Evolutionary conservation across 2,888 invertebrate genomes (phyloP).

Genomic region (Bellardia pandia): DNA sequence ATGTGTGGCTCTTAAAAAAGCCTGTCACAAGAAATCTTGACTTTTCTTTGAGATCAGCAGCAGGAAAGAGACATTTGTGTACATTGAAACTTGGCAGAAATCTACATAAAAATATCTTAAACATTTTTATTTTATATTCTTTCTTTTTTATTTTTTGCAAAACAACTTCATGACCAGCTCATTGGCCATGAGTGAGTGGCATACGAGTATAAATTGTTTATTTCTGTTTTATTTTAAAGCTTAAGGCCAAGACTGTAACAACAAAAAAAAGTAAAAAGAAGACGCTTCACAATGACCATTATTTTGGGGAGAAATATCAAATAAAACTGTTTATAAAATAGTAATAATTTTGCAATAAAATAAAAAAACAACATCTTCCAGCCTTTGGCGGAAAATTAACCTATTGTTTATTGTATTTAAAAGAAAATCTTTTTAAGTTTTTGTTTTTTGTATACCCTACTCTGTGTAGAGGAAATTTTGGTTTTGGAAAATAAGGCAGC

Average conservation of each 20-base stretch:
- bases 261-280: conserved; percentile 20
- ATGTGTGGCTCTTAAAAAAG: conserved; percentile 31
- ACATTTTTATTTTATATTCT: conserved; percentile 27
- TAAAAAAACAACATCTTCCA: conserved; percentile 39
- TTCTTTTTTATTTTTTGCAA: background rate
- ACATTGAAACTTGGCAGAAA: conserved; percentile 45
- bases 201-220: conserved; percentile 37
- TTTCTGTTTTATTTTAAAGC: conserved; percentile 3
- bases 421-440: conserved; percentile 32
- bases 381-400: conserved; percentile 54
- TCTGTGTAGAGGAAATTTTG: no score
- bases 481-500: no score
- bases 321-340: conserved; percentile 10
- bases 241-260: conserved; percentile 22
- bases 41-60: conserved; percentile 42
- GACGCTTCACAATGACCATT: conserved; percentile 54
- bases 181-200: conserved; percentile 12
- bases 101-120: conserved; percentile 45
- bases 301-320: conserved; percentile 7
- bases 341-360: conserved; percentile 37
- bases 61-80: conserved; percentile 48
- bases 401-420: conserved; percentile 59
- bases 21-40: conserved; percentile 64
- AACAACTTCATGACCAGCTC: conserved; percentile 29
- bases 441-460: background rate